Percentiles rank a stretch among this genome's conserved stretches.
Evolutionary conservation across 37 sponge, comb jelly and placozoan species (phyloP).

Genomic region (Chondrosia reniformis): DNA sequence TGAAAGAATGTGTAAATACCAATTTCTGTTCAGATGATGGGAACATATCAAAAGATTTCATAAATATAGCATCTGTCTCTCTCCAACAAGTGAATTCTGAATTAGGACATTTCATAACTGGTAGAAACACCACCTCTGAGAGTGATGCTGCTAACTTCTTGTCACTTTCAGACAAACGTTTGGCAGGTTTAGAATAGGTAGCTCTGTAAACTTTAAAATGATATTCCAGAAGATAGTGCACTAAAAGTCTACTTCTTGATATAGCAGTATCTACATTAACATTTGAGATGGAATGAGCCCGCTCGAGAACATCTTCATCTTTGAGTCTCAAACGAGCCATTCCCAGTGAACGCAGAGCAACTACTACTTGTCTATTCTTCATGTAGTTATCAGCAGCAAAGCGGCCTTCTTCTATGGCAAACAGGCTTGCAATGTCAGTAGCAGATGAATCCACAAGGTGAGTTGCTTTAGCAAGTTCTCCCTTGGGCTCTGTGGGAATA

Average conservation of each 20-base stretch:
- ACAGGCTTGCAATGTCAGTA: constrained; percentile 10
- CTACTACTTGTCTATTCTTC: background rate
- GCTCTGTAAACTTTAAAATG: background rate
- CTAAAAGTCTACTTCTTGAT: background rate
- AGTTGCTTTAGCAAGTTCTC: background rate
- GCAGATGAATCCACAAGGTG: constrained; percentile 29
- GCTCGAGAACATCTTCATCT: constrained; percentile 23
- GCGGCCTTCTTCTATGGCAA: constrained; percentile 31
- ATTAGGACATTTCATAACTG: too few species aligned
- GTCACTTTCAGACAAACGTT: background rate
- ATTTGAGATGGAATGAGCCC: constrained; percentile 33
- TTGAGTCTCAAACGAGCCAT: constrained; percentile 31
- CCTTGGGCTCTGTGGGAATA: constrained; percentile 22
- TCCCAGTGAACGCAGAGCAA: constrained; percentile 20
- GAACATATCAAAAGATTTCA: too few species aligned
- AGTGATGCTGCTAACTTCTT: background rate
- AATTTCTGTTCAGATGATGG: too few species aligned
- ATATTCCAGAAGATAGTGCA: background rate
- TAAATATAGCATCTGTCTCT: too few species aligned
- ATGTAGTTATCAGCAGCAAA: constrained; percentile 37
- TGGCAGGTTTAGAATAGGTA: too few species aligned
- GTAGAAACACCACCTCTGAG: too few species aligned
- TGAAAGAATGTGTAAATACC: background rate
- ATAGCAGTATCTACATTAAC: background rate
- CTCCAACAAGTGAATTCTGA: too few species aligned